Conservation (phyloP, 2,113 vertebrate genomes). For the Psophia crepitans region DNA sequence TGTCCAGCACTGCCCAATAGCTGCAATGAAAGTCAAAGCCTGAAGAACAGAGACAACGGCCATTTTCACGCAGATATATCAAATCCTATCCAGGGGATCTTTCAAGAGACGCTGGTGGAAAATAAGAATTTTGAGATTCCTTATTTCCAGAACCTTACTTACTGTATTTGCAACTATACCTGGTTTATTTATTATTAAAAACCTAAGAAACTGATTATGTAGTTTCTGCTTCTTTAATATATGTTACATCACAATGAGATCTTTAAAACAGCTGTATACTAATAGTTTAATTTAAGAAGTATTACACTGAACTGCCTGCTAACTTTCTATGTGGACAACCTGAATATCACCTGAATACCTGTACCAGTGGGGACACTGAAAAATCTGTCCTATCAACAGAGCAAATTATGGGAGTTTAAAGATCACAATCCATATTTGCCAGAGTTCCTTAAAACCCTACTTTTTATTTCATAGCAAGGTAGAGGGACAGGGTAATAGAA, state of each 20-base stretch:
- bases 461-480: background rate
- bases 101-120: background rate
- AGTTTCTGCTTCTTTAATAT: background rate
- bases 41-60: background rate
- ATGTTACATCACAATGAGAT: background rate
- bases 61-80: background rate
- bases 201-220: background rate
- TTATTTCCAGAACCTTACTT: background rate
- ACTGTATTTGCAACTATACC: background rate
- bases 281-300: background rate
- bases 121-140: background rate
- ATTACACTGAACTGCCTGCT: background rate
- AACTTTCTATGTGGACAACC: background rate
- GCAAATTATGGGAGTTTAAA: background rate
- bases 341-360: too few species aligned
- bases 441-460: background rate
- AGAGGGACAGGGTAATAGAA: background rate
- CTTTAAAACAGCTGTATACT: background rate
- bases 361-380: background rate
- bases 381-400: background rate
- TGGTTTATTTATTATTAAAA: background rate
- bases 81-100: background rate
- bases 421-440: background rate
- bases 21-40: background rate
- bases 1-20: background rate